A percentile compares a stretch with the other conserved stretches of the same genome.
These are phyloP conservation scores for Phasianus colchicus DNA, from an alignment of 2,113 vertebrate genomes.

Conservation along the genomic window DNA sequence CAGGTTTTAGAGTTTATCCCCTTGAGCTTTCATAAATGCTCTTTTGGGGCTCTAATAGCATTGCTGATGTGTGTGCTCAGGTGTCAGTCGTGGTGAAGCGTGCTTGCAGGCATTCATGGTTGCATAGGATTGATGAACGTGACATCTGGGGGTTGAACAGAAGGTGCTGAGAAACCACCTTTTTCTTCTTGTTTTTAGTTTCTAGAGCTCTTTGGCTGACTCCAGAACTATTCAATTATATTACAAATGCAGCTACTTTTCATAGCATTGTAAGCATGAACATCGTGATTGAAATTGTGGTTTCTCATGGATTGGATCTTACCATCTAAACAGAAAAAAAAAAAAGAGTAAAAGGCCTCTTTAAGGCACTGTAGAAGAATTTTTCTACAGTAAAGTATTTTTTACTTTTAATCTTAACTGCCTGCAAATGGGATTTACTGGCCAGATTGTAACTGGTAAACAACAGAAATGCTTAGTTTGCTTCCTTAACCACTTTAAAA, in stretches of 20 bases:
- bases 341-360: neutral
- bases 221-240: neutral
- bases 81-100: constrained; percentile 37
- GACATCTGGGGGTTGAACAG: constrained; percentile 10
- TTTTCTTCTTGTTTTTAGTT: neutral
- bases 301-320: neutral
- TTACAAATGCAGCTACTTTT: neutral
- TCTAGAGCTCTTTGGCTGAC: neutral
- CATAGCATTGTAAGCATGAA: neutral
- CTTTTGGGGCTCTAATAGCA: constrained; percentile 34
- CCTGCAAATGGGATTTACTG: constrained; percentile 36
- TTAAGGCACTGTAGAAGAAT: neutral
- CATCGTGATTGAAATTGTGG: neutral
- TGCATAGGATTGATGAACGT: constrained; percentile 21
- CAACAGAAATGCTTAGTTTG: constrained; percentile 31
- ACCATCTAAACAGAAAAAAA: neutral
- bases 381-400: too few relatives aligned
- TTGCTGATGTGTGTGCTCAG: constrained; percentile 36
- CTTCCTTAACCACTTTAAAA: constrained; percentile 60
- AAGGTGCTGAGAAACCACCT: constrained; percentile 29
- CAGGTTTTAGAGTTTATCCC: constrained; percentile 53
- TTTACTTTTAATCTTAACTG: constrained; percentile 46
- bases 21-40: constrained; percentile 48
- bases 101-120: constrained; percentile 18
- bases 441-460: constrained; percentile 53